Evolutionary conservation across 2,797 vertebrate genomes (phyloP), one percentile per base, ranked within the genome.

Genomic region (Acanthornis magna): DNA sequence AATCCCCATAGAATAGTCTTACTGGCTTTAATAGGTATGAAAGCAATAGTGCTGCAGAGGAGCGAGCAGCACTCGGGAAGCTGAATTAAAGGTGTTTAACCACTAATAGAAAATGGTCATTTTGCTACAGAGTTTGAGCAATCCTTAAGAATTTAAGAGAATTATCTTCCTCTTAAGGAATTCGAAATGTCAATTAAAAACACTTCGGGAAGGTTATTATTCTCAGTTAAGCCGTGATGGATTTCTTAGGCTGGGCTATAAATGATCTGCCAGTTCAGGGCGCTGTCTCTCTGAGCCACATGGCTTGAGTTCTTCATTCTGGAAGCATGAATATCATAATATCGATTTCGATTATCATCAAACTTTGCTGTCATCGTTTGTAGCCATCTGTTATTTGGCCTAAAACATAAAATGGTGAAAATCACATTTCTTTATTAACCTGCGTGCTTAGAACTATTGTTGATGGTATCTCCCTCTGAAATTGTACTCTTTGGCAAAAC

Each of bases 171-270:
- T 89, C 50, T 63, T 74, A 63, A 89, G 51, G 68, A 85, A 77
- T 93, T 51, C 54, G 60, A 94, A 92, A 66, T 71, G 71, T 38
- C 70, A 74, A 48, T 96, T 93, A 83, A 93, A 92, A 96, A 82
- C 2, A 7, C 34, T 65, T 71, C 19, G 42, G 88, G 66, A 57
- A 62, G 20, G 23, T 62, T 62, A 15, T 68, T 89, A 48, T 63
- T 90, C 42, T 83, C 61, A 85, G 38, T 60, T 87, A 89, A 92
- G 29, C 57, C 43, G n/a, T 43, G 38, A 32, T 80, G 61, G 54
- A 38, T 85, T 95, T 85, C 84, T 77, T 61, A 76, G 77, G 53
- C 72, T 34, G 38, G 60, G 29, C 57, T 91, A 76, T 61, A 86
- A 92, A 71, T 61, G 16, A 25, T 62, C 63, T 88, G 57, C 65